phyloP scores from a whole-genome alignment of 2,113 vertebrate species.

The Amia ocellicauda region DNA sequence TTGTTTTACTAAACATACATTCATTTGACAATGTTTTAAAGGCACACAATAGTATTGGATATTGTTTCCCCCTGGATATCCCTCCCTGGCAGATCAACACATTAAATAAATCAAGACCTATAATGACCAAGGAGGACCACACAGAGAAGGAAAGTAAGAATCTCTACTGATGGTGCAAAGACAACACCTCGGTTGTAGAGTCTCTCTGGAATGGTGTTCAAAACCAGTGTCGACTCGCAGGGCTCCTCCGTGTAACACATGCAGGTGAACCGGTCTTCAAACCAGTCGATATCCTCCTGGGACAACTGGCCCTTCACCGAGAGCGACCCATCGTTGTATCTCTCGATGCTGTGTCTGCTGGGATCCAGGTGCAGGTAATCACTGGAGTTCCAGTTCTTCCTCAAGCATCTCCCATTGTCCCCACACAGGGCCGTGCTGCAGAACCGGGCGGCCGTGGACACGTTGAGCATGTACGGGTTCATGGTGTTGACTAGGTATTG shows the following conservation, averaged over 20 bases:
- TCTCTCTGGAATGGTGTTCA: slow-evolving; percentile 11
- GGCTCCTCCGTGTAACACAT: slow-evolving; percentile 55
- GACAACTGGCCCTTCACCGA: slow-evolving; percentile 56
- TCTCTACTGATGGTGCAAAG: background rate
- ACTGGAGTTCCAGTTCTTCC: slow-evolving; percentile 67
- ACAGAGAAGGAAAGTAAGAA: background rate
- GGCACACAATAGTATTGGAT: too few species aligned
- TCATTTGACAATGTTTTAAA: too few species aligned
- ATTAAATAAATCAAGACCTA: too few species aligned
- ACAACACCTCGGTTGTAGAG: background rate
- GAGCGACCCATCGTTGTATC: slow-evolving; percentile 46
- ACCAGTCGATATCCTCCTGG: slow-evolving; percentile 54
- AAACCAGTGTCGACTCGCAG: slow-evolving; percentile 30
- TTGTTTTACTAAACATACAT: too few species aligned
- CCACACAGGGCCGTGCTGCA: slow-evolving; percentile 68
- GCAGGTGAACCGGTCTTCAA: slow-evolving; percentile 63
- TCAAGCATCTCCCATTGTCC: slow-evolving; percentile 59
- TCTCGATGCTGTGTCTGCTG: slow-evolving; percentile 51
- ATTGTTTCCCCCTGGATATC: too few species aligned
- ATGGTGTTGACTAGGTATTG: slow-evolving; percentile 56
- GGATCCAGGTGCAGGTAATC: slow-evolving; percentile 76
- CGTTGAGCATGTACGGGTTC: slow-evolving; percentile 75
- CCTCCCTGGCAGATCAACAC: too few species aligned
- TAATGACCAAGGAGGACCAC: background rate
- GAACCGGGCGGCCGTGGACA: slow-evolving; percentile 67